phyloP scores from a whole-genome alignment of 1,140 invertebrate species.

The Samia ricini region DNA sequence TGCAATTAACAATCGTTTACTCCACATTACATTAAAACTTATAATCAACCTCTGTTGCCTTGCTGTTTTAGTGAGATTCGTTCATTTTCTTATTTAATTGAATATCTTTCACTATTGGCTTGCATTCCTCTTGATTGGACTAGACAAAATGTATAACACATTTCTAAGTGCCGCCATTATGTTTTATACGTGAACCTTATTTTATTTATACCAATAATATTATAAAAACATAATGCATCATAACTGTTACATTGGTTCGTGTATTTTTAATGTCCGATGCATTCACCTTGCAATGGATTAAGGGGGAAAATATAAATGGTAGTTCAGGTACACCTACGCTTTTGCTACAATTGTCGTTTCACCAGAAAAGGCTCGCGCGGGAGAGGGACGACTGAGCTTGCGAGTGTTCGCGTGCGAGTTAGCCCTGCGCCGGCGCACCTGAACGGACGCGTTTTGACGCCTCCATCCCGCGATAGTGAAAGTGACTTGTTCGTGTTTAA shows the following conservation, averaged over 20 bases:
- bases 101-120: conserved; percentile 11
- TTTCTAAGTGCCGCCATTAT: too few species aligned
- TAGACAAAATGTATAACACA: too few species aligned
- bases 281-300: conserved; percentile 11
- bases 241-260: neutral
- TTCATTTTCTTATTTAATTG: neutral
- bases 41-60: conserved; percentile 10
- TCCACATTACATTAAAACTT: conserved; percentile 17
- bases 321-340: conserved; percentile 58
- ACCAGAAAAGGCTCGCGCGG: conserved; percentile 40
- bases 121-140: conserved; percentile 24
- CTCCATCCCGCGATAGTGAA: conserved; percentile 41
- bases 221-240: neutral
- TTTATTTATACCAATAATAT: conserved; percentile 21
- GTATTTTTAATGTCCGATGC: conserved; percentile 2
- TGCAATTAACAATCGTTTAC: conserved; percentile 26
- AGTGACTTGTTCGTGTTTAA: conserved; percentile 26
- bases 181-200: too few species aligned
- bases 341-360: conserved; percentile 34
- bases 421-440: conserved; percentile 57
- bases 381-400: conserved; percentile 39
- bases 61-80: neutral
- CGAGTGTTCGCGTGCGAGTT: conserved; percentile 47
- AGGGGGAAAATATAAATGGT: conserved; percentile 62
- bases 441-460: conserved; percentile 42